Base-by-base conservation (phyloP, 2,113 vertebrate genomes). In the Camelus bactrianus region DNA sequence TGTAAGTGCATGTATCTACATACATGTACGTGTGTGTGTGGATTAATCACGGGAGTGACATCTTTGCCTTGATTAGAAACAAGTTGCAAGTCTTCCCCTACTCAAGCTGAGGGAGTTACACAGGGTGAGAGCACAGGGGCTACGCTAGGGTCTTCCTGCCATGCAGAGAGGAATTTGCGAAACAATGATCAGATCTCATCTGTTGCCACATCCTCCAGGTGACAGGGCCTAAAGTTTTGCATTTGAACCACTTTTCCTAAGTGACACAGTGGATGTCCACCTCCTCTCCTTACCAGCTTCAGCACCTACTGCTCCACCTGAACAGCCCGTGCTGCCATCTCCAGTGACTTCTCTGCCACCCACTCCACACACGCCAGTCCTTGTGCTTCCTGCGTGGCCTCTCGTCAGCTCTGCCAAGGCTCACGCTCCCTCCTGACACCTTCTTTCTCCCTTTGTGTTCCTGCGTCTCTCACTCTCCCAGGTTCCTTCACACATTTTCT, bases 11-110 rank as follows among this genome's bases (percentile, higher is more conserved):
- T n/a, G 15, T n/a, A n/a, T 65, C 32, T 65, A 65, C 17, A 54
- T 17, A 80, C 6, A 8, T 24, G 32, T 42, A 42, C 38, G 17
- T 62, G 77, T 58, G 38, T 64, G 56, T 5, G 38, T 22, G 17
- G 8, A 48, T 54, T 92, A 30, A 92, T 35, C 52, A 72, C 2
- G 5, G 38, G 22, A 72, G 7, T 70, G 65, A 50, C 0, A 2
- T 50, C 42, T 50, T 65, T 83, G 60, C 60, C 60, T 83, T 83
- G 81, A 30, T 83, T 83, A 24, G 38, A 46, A 83, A 6, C 58
- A 83, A 48, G 42, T 83, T 65, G 8, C 42, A n/a, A 60, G 19
- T n/a, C 19, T 83, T 65, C 60, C 38, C 70, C 38, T 38, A 73
- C 38, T 73, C 24, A 15, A 73, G 70, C 2, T 14, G 13, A 46